These are phyloP conservation scores for Melieria picta DNA, from an alignment of 2,888 invertebrate species.

Conservation along the genomic window DNA sequence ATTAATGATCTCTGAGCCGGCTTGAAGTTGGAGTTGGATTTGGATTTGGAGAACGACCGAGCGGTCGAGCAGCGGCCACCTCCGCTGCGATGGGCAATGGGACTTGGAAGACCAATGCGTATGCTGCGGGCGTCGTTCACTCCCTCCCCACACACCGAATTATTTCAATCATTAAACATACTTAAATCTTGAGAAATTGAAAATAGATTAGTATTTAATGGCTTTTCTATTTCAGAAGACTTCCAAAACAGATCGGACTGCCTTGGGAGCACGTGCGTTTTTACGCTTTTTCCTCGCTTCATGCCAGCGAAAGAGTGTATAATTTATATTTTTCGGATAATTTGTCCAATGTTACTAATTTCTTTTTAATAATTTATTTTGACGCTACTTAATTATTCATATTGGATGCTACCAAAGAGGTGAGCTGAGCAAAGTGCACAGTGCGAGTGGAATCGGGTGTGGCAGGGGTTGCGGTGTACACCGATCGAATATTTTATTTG, in stretches of 20 bases:
- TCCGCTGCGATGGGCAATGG: too few species aligned
- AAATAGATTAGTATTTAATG: constrained; percentile 63
- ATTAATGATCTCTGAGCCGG: too few species aligned
- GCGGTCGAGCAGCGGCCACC: too few species aligned
- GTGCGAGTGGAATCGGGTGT: not conserved
- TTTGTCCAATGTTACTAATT: constrained; percentile 56
- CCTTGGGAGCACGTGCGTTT: constrained; percentile 55
- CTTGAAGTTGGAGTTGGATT: too few species aligned
- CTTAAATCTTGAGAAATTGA: constrained; percentile 51
- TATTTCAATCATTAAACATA: constrained; percentile 49
- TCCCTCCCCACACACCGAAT: too few species aligned
- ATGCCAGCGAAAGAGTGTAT: constrained; percentile 6
- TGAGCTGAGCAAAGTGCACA: not conserved
- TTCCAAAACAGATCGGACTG: constrained; percentile 18
- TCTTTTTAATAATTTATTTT: constrained; percentile 63
- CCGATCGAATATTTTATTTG: not conserved
- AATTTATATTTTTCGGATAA: constrained; percentile 24
- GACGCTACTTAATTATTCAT: constrained; percentile 42
- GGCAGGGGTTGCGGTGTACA: not conserved
- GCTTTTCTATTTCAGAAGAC: constrained; percentile 49
- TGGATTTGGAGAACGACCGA: too few species aligned
- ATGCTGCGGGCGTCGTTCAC: too few species aligned
- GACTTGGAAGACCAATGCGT: too few species aligned
- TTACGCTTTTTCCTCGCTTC: constrained; percentile 8
- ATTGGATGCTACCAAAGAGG: constrained; percentile 29